These are phyloP conservation scores for Amblyteles armatorius DNA, from an alignment of 2,888 invertebrate genomes.

Conservation along the genomic window DNA sequence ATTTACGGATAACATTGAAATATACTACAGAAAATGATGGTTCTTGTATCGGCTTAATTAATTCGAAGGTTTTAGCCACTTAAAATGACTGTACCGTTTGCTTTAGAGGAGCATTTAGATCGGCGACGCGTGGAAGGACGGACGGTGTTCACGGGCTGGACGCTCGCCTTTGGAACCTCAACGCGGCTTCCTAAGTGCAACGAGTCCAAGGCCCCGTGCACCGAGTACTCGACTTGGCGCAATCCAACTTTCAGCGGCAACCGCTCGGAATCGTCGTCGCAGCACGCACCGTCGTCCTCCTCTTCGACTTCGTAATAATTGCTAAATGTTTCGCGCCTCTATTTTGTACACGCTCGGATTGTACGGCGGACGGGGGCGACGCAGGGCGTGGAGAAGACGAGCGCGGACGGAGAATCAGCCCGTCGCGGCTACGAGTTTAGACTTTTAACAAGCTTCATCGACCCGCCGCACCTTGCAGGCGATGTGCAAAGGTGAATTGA, in stretches of 20 bases:
- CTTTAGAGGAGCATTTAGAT: neutral
- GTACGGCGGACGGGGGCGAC: neutral
- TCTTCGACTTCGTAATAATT: constrained; percentile 73
- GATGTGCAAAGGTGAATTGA: neutral
- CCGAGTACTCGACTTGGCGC: constrained; percentile 68
- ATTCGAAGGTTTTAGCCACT: neutral
- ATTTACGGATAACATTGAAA: neutral
- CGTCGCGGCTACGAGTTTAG: constrained; percentile 30
- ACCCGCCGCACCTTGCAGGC: neutral
- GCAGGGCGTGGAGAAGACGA: constrained; percentile 15
- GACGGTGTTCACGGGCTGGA: constrained; percentile 11
- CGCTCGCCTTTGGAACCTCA: constrained; percentile 29
- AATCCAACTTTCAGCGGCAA: constrained; percentile 75
- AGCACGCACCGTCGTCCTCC: constrained; percentile 39
- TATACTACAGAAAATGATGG: no score
- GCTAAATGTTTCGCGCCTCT: constrained; percentile 73
- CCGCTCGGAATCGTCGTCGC: neutral
- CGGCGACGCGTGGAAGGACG: neutral
- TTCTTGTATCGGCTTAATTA: no score
- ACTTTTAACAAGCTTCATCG: constrained; percentile 27
- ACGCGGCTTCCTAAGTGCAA: constrained; percentile 75
- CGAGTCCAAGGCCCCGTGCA: constrained; percentile 77
- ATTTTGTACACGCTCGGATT: constrained; percentile 22
- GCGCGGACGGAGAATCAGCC: constrained; percentile 16
- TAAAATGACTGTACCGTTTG: neutral